phyloP scores from a whole-genome alignment of 2,888 invertebrate species.

The Campoplex nolae region DNA sequence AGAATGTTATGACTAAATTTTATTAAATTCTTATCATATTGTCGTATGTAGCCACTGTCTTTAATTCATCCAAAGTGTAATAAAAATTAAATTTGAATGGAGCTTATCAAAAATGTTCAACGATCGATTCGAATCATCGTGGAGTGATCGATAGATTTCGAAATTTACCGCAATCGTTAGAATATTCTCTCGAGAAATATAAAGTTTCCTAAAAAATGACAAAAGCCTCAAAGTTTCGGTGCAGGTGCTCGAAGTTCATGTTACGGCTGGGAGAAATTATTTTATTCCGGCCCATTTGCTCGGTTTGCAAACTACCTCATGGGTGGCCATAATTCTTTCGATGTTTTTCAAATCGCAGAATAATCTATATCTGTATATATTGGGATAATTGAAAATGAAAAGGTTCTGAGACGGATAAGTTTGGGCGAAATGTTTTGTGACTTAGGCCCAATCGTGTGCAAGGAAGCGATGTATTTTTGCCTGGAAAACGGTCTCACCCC shows the following conservation, averaged over 20 bases:
- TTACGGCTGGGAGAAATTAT: constrained; percentile 34
- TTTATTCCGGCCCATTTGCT: constrained; percentile 83
- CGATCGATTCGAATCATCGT: too few species aligned
- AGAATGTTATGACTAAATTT: too few species aligned
- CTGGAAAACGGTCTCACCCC: constrained; percentile 73
- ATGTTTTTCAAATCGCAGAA: constrained; percentile 43
- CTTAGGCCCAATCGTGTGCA: not conserved
- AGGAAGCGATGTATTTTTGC: constrained; percentile 45
- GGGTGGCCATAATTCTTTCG: constrained; percentile 40
- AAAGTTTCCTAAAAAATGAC: not conserved
- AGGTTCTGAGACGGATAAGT: not conserved
- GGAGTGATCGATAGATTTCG: not conserved
- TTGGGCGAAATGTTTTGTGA: not conserved
- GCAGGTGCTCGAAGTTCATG: constrained; percentile 1
- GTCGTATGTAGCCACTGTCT: too few species aligned
- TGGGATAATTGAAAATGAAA: not conserved
- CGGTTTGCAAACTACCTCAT: constrained; percentile 82
- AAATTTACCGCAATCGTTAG: not conserved
- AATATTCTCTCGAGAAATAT: not conserved
- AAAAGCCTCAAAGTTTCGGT: not conserved
- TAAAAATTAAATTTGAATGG: too few species aligned
- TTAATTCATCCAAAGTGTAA: too few species aligned
- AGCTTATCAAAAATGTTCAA: too few species aligned
- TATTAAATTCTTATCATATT: too few species aligned
- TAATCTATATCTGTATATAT: constrained; percentile 26